Conservation (phyloP, 1,140 invertebrate species). For the Formica selysi region DNA sequence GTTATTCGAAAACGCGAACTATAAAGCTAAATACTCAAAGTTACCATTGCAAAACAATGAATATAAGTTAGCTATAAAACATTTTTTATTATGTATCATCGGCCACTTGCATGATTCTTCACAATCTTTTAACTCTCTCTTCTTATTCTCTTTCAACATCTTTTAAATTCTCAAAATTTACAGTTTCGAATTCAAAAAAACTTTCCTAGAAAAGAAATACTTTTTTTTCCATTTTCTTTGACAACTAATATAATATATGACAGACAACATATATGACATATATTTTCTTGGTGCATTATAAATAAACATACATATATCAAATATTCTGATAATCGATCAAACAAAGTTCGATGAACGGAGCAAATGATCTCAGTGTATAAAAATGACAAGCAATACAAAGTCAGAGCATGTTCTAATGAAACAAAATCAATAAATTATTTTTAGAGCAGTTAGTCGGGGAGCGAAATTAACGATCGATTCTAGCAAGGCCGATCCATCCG, state of each 20-base stretch:
- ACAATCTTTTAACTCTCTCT: too few relatives aligned
- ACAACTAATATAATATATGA: too few relatives aligned
- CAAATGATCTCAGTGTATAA: slow-evolving; percentile 34
- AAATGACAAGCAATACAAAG: slow-evolving; percentile 32
- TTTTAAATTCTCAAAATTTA: too few relatives aligned
- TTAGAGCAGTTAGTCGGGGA: slow-evolving; percentile 59
- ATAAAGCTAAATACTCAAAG: neutral
- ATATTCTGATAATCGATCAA: slow-evolving; percentile 36
- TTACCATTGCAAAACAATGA: neutral
- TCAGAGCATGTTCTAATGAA: slow-evolving; percentile 58
- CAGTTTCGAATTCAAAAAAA: too few relatives aligned
- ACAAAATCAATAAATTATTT: slow-evolving; percentile 73
- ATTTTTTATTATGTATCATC: too few relatives aligned
- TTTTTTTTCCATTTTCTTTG: too few relatives aligned
- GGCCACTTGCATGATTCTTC: too few relatives aligned
- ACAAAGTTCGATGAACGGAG: slow-evolving; percentile 42
- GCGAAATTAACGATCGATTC: slow-evolving; percentile 73
- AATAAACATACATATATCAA: neutral
- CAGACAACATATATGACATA: too few relatives aligned
- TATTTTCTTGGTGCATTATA: neutral
- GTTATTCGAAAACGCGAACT: neutral
- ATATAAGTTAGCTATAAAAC: too few relatives aligned
- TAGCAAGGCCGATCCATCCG: slow-evolving; percentile 69
- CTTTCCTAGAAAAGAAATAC: too few relatives aligned
- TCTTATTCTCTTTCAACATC: too few relatives aligned